Conservation (phyloP, 2,113 vertebrate genomes). For the Chaetodon auriga region DNA sequence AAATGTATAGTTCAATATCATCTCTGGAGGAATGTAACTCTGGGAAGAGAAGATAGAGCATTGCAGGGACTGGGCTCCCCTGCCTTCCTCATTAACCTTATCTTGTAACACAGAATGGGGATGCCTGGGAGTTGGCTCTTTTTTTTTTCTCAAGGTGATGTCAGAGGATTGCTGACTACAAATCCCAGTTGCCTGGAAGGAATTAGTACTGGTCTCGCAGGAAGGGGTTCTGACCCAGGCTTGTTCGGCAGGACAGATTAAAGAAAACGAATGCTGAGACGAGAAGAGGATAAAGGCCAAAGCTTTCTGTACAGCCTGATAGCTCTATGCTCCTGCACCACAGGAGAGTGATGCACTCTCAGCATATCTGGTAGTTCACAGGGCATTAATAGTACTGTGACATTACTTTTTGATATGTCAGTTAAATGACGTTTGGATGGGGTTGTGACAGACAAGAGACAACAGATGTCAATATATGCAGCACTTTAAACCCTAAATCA, state of each 20-base stretch:
- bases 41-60: conserved; percentile 23
- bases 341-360: conserved; percentile 41
- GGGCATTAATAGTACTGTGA: not conserved
- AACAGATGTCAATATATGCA: not conserved
- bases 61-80: conserved; percentile 3
- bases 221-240: conserved; percentile 62
- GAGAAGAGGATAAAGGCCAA: conserved; percentile 61
- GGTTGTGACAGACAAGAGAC: not conserved
- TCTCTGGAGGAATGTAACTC: conserved; percentile 36
- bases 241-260: conserved; percentile 70
- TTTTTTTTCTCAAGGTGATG: conserved; percentile 67
- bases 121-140: conserved; percentile 57
- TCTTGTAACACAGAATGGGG: conserved; percentile 46
- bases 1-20: conserved; percentile 16
- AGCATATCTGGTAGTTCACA: conserved; percentile 34
- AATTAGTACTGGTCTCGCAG: conserved; percentile 68
- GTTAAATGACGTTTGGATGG: not conserved
- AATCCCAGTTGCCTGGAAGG: conserved; percentile 71
- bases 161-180: conserved; percentile 77
- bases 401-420: not conserved
- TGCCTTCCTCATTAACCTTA: conserved; percentile 74
- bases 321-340: conserved; percentile 48
- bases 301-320: conserved; percentile 55
- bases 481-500: too few relatives aligned
- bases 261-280: conserved; percentile 63